Percentiles rank a stretch among this genome's conserved stretches.
phyloP scores from a whole-genome alignment of 2,888 invertebrate species.

The Rhogogaster chlorosoma region DNA sequence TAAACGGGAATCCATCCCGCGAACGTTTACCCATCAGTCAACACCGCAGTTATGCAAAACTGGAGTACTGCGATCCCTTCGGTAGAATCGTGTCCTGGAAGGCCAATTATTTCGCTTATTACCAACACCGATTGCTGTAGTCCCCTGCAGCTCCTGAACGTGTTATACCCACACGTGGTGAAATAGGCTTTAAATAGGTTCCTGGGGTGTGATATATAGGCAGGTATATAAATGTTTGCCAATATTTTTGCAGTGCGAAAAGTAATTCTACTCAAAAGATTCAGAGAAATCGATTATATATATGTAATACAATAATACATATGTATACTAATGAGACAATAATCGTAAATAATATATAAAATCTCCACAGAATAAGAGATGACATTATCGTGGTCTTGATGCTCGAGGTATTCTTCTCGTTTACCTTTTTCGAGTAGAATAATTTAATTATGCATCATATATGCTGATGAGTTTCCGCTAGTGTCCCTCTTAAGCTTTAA shows the following conservation, averaged over 20 bases:
- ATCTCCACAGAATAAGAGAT: neutral
- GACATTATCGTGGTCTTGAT: neutral
- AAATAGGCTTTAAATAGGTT: neutral
- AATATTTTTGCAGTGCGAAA: too few species aligned
- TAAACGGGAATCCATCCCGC: neutral
- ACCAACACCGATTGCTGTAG: neutral
- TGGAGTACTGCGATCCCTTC: neutral
- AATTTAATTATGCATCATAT: constrained; percentile 13
- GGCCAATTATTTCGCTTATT: constrained; percentile 2
- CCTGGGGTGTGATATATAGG: neutral
- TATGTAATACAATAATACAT: too few species aligned
- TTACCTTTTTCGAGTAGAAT: neutral
- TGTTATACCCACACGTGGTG: neutral
- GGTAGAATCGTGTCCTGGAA: neutral
- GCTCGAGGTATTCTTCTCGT: neutral
- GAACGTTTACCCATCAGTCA: neutral
- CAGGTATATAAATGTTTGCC: too few species aligned
- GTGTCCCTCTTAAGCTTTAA: neutral
- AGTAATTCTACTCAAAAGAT: too few species aligned
- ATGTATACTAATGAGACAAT: too few species aligned
- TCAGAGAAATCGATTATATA: too few species aligned
- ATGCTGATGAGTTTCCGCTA: neutral
- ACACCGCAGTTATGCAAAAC: neutral
- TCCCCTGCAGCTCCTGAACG: neutral
- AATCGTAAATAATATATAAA: neutral